These are phyloP conservation scores for Tolmerus cingulatus DNA, from an alignment of 2,888 invertebrate species.

Conservation along the genomic window DNA sequence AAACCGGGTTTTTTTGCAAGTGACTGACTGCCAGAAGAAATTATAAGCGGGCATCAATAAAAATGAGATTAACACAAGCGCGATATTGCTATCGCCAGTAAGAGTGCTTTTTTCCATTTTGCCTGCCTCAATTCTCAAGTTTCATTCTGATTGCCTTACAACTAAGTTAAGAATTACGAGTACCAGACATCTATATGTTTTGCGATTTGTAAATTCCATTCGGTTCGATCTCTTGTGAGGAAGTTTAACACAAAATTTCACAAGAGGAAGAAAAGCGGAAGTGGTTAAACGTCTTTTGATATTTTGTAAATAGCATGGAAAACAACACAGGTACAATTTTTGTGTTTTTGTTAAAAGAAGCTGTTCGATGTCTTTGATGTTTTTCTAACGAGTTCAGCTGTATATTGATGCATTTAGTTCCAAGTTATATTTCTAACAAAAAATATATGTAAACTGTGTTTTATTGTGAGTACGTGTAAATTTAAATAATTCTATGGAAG, in stretches of 20 bases:
- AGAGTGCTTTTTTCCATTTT: neutral
- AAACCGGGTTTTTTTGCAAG: neutral
- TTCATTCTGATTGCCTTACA: neutral
- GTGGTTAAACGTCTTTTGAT: neutral
- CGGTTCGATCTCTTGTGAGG: neutral
- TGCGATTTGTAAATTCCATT: neutral
- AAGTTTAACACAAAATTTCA: neutral
- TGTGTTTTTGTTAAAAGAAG: neutral
- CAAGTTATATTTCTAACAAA: neutral
- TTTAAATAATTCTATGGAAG: neutral
- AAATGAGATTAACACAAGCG: neutral
- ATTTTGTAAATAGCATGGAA: neutral
- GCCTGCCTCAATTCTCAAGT: conserved; percentile 4
- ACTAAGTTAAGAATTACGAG: neutral
- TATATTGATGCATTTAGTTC: neutral
- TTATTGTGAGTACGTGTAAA: neutral
- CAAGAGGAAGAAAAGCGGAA: neutral
- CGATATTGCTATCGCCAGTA: conserved; percentile 8
- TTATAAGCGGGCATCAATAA: neutral
- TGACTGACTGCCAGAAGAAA: neutral
- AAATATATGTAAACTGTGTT: neutral
- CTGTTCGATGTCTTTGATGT: neutral
- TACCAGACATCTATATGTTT: neutral
- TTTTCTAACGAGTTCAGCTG: neutral
- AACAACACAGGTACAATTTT: neutral